phyloP scores from a whole-genome alignment of 2,113 vertebrate genomes.

The Crotalus horridus region DNA sequence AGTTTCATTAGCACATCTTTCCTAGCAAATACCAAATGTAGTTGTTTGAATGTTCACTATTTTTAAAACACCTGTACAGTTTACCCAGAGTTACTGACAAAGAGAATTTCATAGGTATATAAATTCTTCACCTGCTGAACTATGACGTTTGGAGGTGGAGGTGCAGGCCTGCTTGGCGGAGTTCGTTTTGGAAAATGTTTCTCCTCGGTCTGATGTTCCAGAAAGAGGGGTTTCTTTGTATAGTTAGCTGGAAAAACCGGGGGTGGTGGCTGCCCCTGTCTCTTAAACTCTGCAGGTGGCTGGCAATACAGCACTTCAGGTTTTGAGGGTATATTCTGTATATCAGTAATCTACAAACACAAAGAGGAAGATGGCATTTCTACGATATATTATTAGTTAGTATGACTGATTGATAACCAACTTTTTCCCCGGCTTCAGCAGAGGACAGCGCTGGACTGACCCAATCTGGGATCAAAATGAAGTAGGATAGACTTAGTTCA shows the following conservation, averaged over 20 bases:
- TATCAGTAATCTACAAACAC: slow-evolving; percentile 54
- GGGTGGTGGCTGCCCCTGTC: not conserved
- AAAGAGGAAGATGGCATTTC: not conserved
- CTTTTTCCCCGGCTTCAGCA: not conserved
- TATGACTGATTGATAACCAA: not conserved
- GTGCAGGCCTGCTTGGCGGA: slow-evolving; percentile 71
- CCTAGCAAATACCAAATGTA: not conserved
- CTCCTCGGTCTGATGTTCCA: accelerated
- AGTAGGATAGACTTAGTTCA: not conserved
- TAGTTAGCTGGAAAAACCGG: not conserved
- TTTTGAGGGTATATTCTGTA: slow-evolving; percentile 55
- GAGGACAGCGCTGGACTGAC: not conserved
- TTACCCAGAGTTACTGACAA: not conserved
- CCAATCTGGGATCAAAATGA: not conserved
- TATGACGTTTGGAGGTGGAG: slow-evolving; percentile 65
- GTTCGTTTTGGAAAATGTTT: slow-evolving; percentile 53
- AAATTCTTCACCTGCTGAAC: slow-evolving; percentile 58
- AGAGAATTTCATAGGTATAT: not conserved
- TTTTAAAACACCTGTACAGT: not conserved
- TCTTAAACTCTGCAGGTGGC: slow-evolving; percentile 48
- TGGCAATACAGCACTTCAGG: slow-evolving; percentile 56
- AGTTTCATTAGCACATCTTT: not conserved
- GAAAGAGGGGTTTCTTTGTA: not conserved
- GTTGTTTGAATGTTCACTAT: not conserved
- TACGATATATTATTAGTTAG: not conserved